Conservation (phyloP, 2,888 invertebrate genomes). For the Coleophora deauratella region DNA sequence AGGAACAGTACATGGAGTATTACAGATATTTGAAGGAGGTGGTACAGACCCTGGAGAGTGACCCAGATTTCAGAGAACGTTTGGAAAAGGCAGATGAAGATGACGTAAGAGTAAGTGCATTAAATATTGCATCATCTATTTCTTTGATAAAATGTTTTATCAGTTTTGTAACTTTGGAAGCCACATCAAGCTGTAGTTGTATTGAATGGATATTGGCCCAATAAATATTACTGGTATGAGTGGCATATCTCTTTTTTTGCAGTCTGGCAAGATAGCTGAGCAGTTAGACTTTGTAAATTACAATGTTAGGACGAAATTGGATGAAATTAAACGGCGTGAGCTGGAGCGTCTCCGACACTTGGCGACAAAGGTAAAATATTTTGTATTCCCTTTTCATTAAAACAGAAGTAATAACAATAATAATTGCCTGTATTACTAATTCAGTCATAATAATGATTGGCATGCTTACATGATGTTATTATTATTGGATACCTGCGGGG, state of each 20-base stretch:
- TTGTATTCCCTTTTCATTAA: neutral
- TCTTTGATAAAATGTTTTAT: no score
- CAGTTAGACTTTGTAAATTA: conserved; percentile 93
- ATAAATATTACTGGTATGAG: no score
- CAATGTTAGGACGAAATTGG: conserved; percentile 88
- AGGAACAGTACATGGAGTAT: conserved; percentile 82
- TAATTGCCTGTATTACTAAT: neutral
- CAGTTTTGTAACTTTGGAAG: no score
- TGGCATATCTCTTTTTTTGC: conserved; percentile 25
- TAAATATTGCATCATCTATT: neutral
- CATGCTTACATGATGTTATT: no score
- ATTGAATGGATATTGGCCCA: no score
- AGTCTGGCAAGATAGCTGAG: conserved; percentile 93
- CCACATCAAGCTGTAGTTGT: no score
- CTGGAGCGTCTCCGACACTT: conserved; percentile 85
- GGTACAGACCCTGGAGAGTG: conserved; percentile 90
- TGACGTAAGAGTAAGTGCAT: conserved; percentile 83
- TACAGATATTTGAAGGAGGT: conserved; percentile 93
- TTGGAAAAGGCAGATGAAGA: conserved; percentile 86
- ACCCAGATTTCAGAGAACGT: conserved; percentile 86
- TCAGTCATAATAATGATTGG: neutral
- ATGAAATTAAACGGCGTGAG: conserved; percentile 94
- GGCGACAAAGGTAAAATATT: conserved; percentile 67
- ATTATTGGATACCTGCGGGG: no score
- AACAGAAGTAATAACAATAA: no score